Percentiles rank a stretch among this genome's conserved stretches.
These are phyloP conservation scores for Epizoanthus ramosus DNA, from an alignment of 92 coral and sea anemone genomes.

Conservation along the genomic window DNA sequence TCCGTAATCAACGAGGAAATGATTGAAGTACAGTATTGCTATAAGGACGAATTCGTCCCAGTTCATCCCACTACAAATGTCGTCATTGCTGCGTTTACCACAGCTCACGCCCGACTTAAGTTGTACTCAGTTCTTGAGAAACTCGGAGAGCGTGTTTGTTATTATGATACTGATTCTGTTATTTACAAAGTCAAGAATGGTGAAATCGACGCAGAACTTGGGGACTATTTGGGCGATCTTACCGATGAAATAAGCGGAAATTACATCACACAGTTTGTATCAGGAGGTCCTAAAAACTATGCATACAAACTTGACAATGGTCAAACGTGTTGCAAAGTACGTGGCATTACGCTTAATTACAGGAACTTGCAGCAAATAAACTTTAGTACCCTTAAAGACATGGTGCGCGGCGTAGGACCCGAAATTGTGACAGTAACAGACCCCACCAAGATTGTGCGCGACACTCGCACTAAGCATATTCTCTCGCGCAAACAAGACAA, in stretches of 20 bases:
- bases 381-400: not conserved
- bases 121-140: conserved; percentile 1
- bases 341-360: conserved; percentile 40
- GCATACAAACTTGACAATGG: too few species aligned
- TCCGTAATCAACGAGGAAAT: conserved; percentile 48
- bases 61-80: conserved; percentile 21
- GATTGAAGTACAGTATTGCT: conserved; percentile 33
- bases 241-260: too few species aligned
- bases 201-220: not conserved
- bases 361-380: conserved; percentile 20
- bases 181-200: not conserved
- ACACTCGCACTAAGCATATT: too few species aligned
- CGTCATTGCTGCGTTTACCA: conserved; percentile 39
- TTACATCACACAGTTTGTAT: too few species aligned
- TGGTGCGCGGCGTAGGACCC: too few species aligned
- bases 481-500: too few species aligned
- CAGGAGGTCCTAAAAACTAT: too few species aligned
- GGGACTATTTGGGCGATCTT: too few species aligned
- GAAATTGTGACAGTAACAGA: too few species aligned
- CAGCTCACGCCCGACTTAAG: conserved; percentile 24
- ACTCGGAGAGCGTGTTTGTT: not conserved
- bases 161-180: conserved; percentile 43
- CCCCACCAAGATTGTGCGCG: too few species aligned
- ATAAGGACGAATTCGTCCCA: conserved; percentile 27
- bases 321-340: conserved; percentile 3